Percentiles rank a stretch among this genome's conserved stretches.
Conservation (phyloP, 1,140 invertebrate genomes). For the Drosophila parabipectinata region DNA sequence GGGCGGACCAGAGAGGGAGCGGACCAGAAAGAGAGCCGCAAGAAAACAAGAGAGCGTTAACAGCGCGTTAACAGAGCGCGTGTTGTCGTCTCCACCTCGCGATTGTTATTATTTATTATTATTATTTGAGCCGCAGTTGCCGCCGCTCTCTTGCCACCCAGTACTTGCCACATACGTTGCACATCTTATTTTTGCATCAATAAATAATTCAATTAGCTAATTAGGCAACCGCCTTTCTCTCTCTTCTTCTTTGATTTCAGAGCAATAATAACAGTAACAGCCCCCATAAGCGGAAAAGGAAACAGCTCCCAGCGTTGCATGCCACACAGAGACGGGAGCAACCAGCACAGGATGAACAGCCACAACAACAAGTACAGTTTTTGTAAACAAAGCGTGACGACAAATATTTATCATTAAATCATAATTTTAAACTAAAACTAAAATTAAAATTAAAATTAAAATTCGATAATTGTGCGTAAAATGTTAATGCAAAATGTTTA, state of each 20-base stretch:
- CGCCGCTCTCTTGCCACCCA: neutral
- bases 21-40: constrained; percentile 12
- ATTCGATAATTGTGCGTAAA: constrained; percentile 5
- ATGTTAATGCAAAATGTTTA: constrained; percentile 40
- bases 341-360: neutral
- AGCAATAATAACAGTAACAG: constrained; percentile 17
- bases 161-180: constrained; percentile 12
- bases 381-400: constrained; percentile 37
- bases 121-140: constrained; percentile 32
- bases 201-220: constrained; percentile 44
- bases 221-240: constrained; percentile 28
- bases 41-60: constrained; percentile 3
- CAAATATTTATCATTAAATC: constrained; percentile 27
- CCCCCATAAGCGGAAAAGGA: neutral
- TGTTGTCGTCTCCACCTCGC: constrained; percentile 6
- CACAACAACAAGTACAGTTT: constrained; percentile 23
- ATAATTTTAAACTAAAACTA: constrained; percentile 6
- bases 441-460: neutral
- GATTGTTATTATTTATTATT: constrained; percentile 48
- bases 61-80: constrained; percentile 21
- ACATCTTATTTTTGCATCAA: constrained; percentile 9
- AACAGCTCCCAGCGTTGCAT: neutral
- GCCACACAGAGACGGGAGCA: neutral
- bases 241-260: neutral
- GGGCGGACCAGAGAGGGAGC: too few relatives aligned